Evolutionary conservation across 1,140 invertebrate genomes (phyloP).

Genomic region (Adelges cooleyi): DNA sequence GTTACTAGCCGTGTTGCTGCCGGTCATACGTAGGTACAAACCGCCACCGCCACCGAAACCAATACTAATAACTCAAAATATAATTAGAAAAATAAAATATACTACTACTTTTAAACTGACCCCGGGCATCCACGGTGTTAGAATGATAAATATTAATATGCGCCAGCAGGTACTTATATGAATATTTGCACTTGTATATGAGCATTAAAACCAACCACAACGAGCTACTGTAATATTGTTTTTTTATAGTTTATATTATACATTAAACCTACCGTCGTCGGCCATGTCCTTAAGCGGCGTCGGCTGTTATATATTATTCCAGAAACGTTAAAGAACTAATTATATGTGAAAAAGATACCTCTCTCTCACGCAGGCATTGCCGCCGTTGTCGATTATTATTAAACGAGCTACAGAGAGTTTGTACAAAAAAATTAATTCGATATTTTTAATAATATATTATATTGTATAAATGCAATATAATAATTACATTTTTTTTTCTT

Average conservation of each 20-base stretch:
- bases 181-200: slow-evolving; percentile 23
- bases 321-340: slow-evolving; percentile 8
- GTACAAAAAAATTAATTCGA: neutral
- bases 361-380: no score
- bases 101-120: neutral
- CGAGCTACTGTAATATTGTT: slow-evolving; percentile 17
- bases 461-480: no score
- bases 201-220: slow-evolving; percentile 8
- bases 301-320: neutral
- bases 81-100: slow-evolving; percentile 13
- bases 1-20: neutral
- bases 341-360: neutral
- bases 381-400: no score
- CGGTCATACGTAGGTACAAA: neutral
- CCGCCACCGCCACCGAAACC: neutral
- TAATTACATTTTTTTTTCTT: no score
- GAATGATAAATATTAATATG: slow-evolving; percentile 22
- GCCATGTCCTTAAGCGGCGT: neutral
- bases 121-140: neutral
- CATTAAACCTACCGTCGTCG: no score
- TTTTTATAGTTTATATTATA: no score
- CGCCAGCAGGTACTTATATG: neutral
- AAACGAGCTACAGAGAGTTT: neutral
- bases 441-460: no score
- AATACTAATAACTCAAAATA: slow-evolving; percentile 22